Evolutionary conservation across 2,888 invertebrate genomes (phyloP).

Genomic region (Leucoptera coffeella): DNA sequence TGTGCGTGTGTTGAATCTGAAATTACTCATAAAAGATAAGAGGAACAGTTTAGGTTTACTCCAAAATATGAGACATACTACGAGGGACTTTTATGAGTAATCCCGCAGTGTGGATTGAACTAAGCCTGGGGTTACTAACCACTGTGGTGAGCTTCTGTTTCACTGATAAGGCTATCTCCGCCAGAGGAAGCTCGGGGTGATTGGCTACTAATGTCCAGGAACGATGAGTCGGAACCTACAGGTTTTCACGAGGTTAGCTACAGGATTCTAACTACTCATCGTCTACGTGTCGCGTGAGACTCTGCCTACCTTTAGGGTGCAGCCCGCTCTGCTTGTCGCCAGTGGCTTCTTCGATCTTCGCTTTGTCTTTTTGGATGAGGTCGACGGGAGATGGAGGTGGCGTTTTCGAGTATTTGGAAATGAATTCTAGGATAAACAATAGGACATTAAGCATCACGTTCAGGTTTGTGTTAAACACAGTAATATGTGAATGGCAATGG

Average conservation of each 20-base stretch:
- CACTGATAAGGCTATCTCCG: conserved; percentile 39
- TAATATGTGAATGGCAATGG: not conserved
- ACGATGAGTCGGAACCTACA: conserved; percentile 42
- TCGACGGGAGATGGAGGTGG: conserved; percentile 68
- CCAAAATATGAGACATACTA: no score
- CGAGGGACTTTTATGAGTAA: no score
- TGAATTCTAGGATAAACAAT: conserved; percentile 42
- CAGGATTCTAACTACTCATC: conserved; percentile 1
- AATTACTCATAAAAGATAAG: no score
- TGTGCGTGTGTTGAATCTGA: no score
- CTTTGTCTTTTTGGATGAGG: conserved; percentile 46
- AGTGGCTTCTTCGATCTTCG: conserved; percentile 27
- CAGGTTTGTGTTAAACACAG: not conserved
- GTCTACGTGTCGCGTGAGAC: no score
- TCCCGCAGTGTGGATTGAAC: no score
- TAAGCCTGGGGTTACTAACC: no score
- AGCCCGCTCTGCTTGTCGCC: conserved; percentile 35
- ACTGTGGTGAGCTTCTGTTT: conserved; percentile 46
- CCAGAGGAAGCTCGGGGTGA: conserved; percentile 42
- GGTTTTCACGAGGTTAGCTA: conserved; percentile 3
- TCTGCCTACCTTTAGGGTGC: conserved; percentile 46
- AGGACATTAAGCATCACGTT: not conserved
- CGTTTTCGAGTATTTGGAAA: conserved; percentile 60
- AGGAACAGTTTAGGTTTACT: no score
- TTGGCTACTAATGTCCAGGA: conserved; percentile 39